phyloP scores from a whole-genome alignment of 2,113 vertebrate species.

The Peromyscus leucopus region DNA sequence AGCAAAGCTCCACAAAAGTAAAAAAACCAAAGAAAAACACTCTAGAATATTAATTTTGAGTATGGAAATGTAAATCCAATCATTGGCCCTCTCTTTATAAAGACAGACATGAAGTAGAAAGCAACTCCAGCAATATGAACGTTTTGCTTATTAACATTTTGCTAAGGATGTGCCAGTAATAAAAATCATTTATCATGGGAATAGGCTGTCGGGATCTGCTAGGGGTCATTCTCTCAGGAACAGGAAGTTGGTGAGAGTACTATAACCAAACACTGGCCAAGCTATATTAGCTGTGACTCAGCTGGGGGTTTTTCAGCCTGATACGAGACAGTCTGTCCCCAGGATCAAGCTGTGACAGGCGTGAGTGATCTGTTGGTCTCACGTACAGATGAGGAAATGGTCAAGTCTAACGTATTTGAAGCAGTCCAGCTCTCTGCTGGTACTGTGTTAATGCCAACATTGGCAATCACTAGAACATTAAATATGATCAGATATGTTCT shows the following conservation, averaged over 20 bases:
- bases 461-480: not conserved
- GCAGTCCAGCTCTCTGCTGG: not conserved
- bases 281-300: not conserved
- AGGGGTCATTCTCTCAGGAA: not conserved
- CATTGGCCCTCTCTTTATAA: not conserved
- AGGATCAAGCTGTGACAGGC: not conserved
- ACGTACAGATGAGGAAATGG: not conserved
- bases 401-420: not conserved
- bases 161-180: not conserved
- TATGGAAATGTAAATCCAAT: not conserved
- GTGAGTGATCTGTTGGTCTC: not conserved
- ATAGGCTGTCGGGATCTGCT: not conserved
- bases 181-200: not conserved
- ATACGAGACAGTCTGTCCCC: not conserved
- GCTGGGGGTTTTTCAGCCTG: not conserved
- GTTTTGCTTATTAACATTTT: slow-evolving; percentile 1
- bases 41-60: not conserved
- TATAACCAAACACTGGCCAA: not conserved
- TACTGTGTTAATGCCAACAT: not conserved
- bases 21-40: not conserved
- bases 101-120: not conserved
- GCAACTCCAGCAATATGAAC: not conserved
- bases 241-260: not conserved
- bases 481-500: not conserved
- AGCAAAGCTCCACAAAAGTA: not conserved